Evolutionary conservation across 2,113 vertebrate genomes (phyloP).

Genomic region (Rissa tridactyla): DNA sequence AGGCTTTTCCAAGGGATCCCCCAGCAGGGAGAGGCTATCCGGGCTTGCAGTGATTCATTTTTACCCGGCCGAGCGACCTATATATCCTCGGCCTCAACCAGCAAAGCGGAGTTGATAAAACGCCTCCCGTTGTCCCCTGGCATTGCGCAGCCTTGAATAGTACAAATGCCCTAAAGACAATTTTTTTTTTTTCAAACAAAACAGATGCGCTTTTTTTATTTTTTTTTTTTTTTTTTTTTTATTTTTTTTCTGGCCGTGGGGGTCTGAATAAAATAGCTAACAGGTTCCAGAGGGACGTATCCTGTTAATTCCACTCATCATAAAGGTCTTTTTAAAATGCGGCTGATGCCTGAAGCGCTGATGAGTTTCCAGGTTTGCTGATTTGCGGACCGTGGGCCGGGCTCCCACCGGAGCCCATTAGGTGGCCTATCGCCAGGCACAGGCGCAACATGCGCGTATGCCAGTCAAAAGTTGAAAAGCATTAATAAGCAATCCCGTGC

Average conservation of each 20-base stretch:
- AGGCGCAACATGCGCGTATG: background rate
- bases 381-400: background rate
- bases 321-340: constrained; percentile 64
- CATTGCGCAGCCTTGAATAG: constrained; percentile 4
- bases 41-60: background rate
- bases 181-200: constrained; percentile 17
- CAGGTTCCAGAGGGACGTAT: constrained; percentile 68
- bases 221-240: background rate
- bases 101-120: background rate
- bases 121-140: background rate
- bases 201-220: constrained; percentile 1
- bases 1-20: background rate
- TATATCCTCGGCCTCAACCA: background rate
- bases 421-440: constrained; percentile 43
- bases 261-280: constrained; percentile 65
- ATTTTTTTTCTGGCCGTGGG: background rate
- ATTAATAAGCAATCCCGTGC: constrained; percentile 41
- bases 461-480: constrained; percentile 39
- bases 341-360: constrained; percentile 52
- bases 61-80: background rate
- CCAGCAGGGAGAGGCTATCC: background rate
- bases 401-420: constrained; percentile 75
- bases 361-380: constrained; percentile 47
- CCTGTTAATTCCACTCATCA: constrained; percentile 69
- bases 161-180: constrained; percentile 56